Conservation (phyloP, 2,113 vertebrate genomes). For the Vulpes lagopus region DNA sequence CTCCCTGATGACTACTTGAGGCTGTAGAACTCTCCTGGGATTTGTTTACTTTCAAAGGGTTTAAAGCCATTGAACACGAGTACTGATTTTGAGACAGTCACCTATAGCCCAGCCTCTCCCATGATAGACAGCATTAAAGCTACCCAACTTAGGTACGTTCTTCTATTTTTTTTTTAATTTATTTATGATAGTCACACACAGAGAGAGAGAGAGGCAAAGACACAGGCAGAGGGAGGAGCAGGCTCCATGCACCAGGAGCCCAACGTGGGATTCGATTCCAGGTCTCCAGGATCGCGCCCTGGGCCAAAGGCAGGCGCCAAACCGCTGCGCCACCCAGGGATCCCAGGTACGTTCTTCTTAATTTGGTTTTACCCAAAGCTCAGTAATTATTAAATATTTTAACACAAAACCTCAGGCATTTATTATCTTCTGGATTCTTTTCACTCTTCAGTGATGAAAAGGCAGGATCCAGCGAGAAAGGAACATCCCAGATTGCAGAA, state of each 20-base stretch:
- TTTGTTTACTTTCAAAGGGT: background rate
- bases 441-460: background rate
- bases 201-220: no score
- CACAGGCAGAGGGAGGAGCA: no score
- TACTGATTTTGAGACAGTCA: background rate
- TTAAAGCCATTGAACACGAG: background rate
- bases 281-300: no score
- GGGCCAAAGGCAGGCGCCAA: no score
- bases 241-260: no score
- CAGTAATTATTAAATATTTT: background rate
- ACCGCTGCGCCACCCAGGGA: no score
- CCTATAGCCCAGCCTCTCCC: background rate
- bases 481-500: background rate
- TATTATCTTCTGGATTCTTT: background rate
- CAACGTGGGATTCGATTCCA: no score
- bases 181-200: no score
- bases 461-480: background rate
- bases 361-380: background rate
- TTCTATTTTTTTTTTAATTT: background rate
- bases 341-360: background rate
- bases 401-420: background rate
- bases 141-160: background rate
- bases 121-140: background rate
- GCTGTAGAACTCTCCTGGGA: background rate
- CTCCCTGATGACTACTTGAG: background rate